Conservation (phyloP, 2,888 invertebrate species). For the Nomada fucata region DNA sequence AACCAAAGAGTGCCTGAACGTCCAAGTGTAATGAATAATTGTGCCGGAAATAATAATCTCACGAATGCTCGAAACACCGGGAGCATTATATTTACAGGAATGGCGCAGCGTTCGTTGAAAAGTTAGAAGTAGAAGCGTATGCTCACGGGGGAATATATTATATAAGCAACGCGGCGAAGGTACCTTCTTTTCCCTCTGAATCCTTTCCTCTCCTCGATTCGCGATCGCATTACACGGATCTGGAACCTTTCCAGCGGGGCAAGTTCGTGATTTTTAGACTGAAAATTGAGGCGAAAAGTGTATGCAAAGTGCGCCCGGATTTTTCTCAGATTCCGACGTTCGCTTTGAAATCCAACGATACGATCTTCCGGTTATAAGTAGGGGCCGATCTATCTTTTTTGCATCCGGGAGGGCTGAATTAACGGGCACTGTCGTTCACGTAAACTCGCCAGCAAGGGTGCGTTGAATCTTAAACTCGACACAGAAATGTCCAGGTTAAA, state of each 20-base stretch:
- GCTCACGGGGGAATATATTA: constrained; percentile 65
- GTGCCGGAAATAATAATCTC: background rate
- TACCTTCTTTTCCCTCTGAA: constrained; percentile 55
- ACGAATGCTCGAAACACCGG: background rate
- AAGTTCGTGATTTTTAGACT: constrained; percentile 69
- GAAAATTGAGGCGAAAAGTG: constrained; percentile 69
- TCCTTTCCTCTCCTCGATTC: constrained; percentile 65
- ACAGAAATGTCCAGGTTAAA: background rate
- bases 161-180: constrained; percentile 60
- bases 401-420: background rate
- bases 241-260: constrained; percentile 70
- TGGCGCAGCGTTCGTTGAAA: constrained; percentile 29
- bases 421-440: constrained; percentile 10
- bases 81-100: constrained; percentile 8
- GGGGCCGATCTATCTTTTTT: constrained; percentile 28
- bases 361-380: constrained; percentile 50
- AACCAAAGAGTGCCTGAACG: too few relatives aligned
- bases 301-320: constrained; percentile 70
- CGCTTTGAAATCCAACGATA: constrained; percentile 52
- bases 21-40: too few relatives aligned
- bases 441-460: background rate
- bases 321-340: constrained; percentile 57
- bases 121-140: constrained; percentile 59
- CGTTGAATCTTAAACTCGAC: background rate
- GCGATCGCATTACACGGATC: constrained; percentile 71